Evolutionary conservation across 1,140 invertebrate genomes (phyloP).

Genomic region (Eubasilissa regina): DNA sequence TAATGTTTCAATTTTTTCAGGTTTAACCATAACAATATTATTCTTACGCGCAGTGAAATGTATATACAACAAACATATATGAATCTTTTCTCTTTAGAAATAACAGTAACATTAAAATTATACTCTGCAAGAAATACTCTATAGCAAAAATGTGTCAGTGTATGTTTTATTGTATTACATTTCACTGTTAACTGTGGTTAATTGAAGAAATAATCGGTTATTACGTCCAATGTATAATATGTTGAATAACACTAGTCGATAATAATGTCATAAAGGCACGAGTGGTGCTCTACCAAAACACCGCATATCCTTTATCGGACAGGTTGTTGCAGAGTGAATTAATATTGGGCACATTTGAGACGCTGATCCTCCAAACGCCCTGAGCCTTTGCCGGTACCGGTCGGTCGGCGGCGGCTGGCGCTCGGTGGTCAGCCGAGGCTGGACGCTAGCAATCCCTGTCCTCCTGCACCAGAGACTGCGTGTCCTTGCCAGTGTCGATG

Average conservation of each 20-base stretch:
- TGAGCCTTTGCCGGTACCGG: neutral
- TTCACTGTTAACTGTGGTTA: too few relatives aligned
- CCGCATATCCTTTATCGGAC: slow-evolving; percentile 54
- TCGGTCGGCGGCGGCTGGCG: slow-evolving; percentile 1
- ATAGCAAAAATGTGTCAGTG: too few relatives aligned
- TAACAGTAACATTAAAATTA: too few relatives aligned
- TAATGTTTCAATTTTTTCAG: too few relatives aligned
- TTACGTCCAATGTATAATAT: neutral
- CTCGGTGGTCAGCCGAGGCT: slow-evolving; percentile 44
- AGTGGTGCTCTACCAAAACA: slow-evolving; percentile 56
- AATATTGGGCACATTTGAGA: slow-evolving; percentile 58
- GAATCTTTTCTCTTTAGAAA: too few relatives aligned
- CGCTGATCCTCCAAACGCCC: slow-evolving; percentile 55
- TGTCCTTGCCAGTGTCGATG: slow-evolving; percentile 93
- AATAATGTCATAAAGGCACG: slow-evolving; percentile 41
- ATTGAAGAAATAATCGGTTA: too few relatives aligned
- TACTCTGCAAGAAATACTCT: too few relatives aligned
- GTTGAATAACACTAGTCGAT: neutral
- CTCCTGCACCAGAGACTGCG: slow-evolving; percentile 90
- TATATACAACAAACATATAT: too few relatives aligned
- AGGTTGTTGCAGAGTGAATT: slow-evolving; percentile 50
- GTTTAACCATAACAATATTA: too few relatives aligned
- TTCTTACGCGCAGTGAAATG: too few relatives aligned
- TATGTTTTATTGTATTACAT: too few relatives aligned
- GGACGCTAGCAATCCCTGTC: slow-evolving; percentile 74